Base-by-base conservation (phyloP, 2,797 vertebrate genomes). In the Protosalanx chinensis region DNA sequence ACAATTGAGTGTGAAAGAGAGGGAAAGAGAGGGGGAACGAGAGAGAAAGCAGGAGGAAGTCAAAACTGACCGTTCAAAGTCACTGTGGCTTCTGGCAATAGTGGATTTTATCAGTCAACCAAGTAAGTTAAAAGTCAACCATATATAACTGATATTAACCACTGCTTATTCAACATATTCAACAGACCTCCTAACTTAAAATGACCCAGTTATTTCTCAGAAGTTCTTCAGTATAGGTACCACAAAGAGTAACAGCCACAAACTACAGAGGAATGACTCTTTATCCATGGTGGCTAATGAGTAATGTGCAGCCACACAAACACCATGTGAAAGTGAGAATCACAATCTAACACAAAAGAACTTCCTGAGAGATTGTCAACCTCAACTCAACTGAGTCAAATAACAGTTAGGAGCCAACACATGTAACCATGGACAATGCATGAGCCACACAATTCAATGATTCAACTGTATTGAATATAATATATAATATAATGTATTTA, bases 401-500 rank as follows among this genome's bases (percentile, higher is more conserved):
- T 32, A 8, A 18, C 65, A 53, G 65, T 30, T 53, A 16, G 46
- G 20, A 29, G 64, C 13, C 23, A 46, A 23, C 41, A 67, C 64
- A 51, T 30, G 41, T 46, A 65, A 29, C 64, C 18, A 67, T 53
- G 41, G 65, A 49, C 23, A 67, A 60, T 30, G 58, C 10, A 67
- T 18, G 27, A 67, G 27, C 46, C 46, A 49, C 64, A 51, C 27
- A 67, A 67, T 53, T 27, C 23, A 27, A 37, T 23, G 23, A 62
- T 62, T 62, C 29, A 29, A 30, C 60, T 62, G n/a, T n/a, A n/a
- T n/a, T n/a, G n/a, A n/a, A n/a, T n/a, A n/a, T n/a, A n/a, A n/a
- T n/a, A n/a, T 13, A 5, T 5, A 53, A 53, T 16, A 15, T n/a
- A 53, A 1, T 16, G 51, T 56, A 16, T 16, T 16, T 16, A 18